These are phyloP conservation scores for Palaemon carinicauda DNA, from an alignment of 1,140 invertebrate genomes.

Conservation along the genomic window DNA sequence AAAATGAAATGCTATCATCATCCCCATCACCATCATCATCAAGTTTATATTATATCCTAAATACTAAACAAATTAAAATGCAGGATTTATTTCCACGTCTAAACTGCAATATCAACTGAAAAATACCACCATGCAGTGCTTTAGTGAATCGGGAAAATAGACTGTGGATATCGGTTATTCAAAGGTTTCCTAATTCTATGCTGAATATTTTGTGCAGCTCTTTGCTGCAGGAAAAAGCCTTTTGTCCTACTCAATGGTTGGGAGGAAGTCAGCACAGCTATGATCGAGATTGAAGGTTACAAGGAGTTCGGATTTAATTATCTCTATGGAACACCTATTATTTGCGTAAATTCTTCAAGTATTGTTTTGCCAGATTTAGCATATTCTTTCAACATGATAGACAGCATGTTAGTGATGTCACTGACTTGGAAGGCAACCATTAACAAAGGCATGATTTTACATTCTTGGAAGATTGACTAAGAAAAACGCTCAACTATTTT, in stretches of 20 bases:
- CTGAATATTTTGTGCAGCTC: background rate
- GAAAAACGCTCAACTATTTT: background rate
- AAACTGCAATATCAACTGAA: too few species aligned
- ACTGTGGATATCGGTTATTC: too few species aligned
- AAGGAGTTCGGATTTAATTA: background rate
- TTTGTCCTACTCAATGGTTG: background rate
- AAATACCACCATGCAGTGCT: too few species aligned
- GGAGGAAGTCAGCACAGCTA: background rate
- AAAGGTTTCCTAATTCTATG: too few species aligned
- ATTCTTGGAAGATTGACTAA: background rate
- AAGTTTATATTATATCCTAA: too few species aligned
- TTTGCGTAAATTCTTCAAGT: background rate
- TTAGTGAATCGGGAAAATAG: too few species aligned
- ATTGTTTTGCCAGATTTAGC: constrained; percentile 12
- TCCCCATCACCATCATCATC: too few species aligned
- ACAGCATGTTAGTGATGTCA: constrained; percentile 8
- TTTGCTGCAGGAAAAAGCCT: constrained; percentile 1
- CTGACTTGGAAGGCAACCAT: background rate
- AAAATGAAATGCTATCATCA: too few species aligned
- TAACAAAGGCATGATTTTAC: background rate
- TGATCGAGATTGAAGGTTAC: background rate
- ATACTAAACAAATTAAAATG: too few species aligned
- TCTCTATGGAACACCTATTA: constrained; percentile 12
- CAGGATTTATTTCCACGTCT: too few species aligned
- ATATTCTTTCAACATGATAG: constrained; percentile 12